A percentile compares a stretch with the other conserved stretches of the same genome.
Conservation (phyloP, 2,888 invertebrate genomes). For the Phytoseiulus persimilis region DNA sequence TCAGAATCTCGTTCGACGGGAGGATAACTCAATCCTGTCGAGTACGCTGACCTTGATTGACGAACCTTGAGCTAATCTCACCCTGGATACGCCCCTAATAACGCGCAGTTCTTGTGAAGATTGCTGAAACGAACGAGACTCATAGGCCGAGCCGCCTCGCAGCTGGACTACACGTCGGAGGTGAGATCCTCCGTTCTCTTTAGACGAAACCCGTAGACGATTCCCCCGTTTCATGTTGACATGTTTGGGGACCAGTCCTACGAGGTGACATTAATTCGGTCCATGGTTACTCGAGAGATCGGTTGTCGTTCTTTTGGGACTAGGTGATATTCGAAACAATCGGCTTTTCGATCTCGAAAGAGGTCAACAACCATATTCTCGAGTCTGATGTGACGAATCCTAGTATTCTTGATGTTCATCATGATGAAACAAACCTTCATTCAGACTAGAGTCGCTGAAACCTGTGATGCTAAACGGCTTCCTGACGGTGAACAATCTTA, state of each 20-base stretch:
- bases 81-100: too few relatives aligned
- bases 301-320: slow-evolving; percentile 21
- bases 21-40: too few relatives aligned
- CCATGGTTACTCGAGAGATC: slow-evolving; percentile 29
- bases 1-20: too few relatives aligned
- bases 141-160: too few relatives aligned
- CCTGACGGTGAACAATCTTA: not conserved
- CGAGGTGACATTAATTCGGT: slow-evolving; percentile 21
- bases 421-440: slow-evolving; percentile 39
- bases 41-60: too few relatives aligned
- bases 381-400: not conserved
- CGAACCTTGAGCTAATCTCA: too few relatives aligned
- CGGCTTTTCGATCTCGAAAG: too few relatives aligned
- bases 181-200: not conserved
- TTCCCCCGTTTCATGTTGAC: not conserved
- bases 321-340: slow-evolving; percentile 35
- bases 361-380: too few relatives aligned
- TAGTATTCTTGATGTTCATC: slow-evolving; percentile 26
- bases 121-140: too few relatives aligned
- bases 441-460: slow-evolving; percentile 39
- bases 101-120: too few relatives aligned
- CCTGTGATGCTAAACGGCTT: slow-evolving; percentile 35
- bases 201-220: not conserved
- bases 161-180: not conserved
- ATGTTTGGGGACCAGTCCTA: not conserved